Conservation (phyloP, 2,888 invertebrate genomes). For the Noctua fimbriata region DNA sequence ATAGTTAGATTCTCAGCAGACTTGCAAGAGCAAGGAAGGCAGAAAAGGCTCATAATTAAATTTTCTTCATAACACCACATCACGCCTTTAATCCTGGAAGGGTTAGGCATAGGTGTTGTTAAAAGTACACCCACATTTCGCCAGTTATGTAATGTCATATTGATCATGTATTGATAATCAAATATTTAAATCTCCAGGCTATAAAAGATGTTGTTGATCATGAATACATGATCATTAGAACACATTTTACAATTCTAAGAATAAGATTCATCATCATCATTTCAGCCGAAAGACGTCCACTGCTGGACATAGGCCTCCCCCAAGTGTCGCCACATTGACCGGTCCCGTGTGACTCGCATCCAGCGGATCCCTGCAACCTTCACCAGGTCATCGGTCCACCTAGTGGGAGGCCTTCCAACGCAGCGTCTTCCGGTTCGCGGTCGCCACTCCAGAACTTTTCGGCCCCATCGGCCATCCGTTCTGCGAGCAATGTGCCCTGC, state of each 20-base stretch:
- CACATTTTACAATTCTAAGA: conserved; percentile 34
- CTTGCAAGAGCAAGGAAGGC: background rate
- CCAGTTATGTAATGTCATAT: background rate
- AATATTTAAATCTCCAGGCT: background rate
- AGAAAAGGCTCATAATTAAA: background rate
- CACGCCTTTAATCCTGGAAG: background rate
- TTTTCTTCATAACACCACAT: background rate
- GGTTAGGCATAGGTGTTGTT: background rate
- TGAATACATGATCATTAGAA: conserved; percentile 15
- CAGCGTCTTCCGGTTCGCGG: too few species aligned
- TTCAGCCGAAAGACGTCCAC: too few species aligned
- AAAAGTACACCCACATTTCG: background rate
- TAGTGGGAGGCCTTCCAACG: too few species aligned
- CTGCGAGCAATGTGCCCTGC: too few species aligned
- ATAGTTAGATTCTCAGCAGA: background rate
- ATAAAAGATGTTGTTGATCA: conserved; percentile 10
- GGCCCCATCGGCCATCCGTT: too few species aligned
- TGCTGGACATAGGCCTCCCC: too few species aligned
- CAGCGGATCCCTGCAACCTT: too few species aligned
- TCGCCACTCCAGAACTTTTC: too few species aligned
- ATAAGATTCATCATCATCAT: too few species aligned
- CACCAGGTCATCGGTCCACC: too few species aligned
- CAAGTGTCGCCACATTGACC: too few species aligned
- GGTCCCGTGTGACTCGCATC: too few species aligned
- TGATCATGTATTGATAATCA: background rate